Conservation (phyloP, 2,888 invertebrate genomes). For the Cantharis rufa region DNA sequence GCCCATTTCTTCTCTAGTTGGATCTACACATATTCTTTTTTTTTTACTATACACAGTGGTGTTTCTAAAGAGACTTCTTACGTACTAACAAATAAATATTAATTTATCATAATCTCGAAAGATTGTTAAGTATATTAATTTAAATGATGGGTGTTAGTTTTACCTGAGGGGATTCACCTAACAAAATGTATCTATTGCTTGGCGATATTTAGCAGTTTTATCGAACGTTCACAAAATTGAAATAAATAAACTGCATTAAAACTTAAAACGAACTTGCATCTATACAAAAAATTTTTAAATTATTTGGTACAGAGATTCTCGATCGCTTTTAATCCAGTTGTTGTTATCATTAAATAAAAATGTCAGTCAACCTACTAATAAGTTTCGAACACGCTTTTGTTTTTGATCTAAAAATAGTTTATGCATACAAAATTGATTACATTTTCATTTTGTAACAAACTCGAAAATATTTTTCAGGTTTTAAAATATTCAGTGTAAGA, state of each 20-base stretch:
- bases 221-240: background rate
- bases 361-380: conserved; percentile 3
- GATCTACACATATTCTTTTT: conserved; percentile 20
- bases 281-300: background rate
- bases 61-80: conserved; percentile 27
- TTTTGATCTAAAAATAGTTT: background rate
- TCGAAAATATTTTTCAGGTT: background rate
- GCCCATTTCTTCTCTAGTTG: conserved; percentile 24
- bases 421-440: background rate
- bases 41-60: conserved; percentile 24
- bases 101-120: conserved; percentile 11
- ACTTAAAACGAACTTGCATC: background rate
- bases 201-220: background rate
- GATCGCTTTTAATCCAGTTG: background rate
- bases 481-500: background rate
- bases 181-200: background rate
- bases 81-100: conserved; percentile 26
- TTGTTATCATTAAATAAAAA: background rate
- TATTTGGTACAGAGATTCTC: background rate
- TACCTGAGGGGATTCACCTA: background rate
- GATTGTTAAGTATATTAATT: background rate
- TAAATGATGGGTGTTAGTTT: background rate
- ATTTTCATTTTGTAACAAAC: background rate
- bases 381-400: background rate
- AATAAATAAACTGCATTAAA: background rate